phyloP scores from a whole-genome alignment of 2,888 invertebrate species.

The Himalopsyche anomala region DNA sequence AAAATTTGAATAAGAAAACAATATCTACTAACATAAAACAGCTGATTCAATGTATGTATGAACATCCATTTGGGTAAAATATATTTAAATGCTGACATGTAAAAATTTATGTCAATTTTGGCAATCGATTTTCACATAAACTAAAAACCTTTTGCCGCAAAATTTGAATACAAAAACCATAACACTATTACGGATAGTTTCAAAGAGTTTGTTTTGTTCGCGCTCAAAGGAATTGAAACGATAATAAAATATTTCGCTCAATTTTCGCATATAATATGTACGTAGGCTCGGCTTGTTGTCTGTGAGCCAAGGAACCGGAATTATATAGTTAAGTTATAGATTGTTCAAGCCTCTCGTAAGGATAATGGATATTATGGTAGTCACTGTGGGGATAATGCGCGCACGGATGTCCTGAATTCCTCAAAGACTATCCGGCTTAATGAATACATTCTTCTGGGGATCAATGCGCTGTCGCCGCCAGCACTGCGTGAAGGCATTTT shows the following conservation, averaged over 20 bases:
- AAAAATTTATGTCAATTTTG: background rate
- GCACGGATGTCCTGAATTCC: slow-evolving; percentile 39
- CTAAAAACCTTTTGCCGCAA: background rate
- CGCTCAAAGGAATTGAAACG: background rate
- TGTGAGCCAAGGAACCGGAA: background rate
- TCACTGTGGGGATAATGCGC: slow-evolving; percentile 23
- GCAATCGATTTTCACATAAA: background rate
- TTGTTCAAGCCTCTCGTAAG: background rate
- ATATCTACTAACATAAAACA: too few species aligned
- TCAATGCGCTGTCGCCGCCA: slow-evolving; percentile 7
- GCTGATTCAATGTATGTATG: too few species aligned
- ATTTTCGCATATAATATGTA: too few species aligned
- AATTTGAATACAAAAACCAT: slow-evolving; percentile 14
- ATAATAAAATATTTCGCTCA: background rate
- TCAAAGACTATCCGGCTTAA: slow-evolving; percentile 32
- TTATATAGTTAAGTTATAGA: slow-evolving; percentile 1
- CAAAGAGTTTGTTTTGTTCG: background rate
- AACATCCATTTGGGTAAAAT: too few species aligned
- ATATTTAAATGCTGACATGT: too few species aligned
- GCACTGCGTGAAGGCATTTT: background rate
- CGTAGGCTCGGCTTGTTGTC: background rate
- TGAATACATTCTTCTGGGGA: slow-evolving; percentile 14
- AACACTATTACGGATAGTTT: slow-evolving; percentile 11
- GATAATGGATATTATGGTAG: slow-evolving; percentile 20
- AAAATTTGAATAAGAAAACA: too few species aligned